Evolutionary conservation across 2,113 vertebrate species (phyloP).

Genomic region (Athene noctua): DNA sequence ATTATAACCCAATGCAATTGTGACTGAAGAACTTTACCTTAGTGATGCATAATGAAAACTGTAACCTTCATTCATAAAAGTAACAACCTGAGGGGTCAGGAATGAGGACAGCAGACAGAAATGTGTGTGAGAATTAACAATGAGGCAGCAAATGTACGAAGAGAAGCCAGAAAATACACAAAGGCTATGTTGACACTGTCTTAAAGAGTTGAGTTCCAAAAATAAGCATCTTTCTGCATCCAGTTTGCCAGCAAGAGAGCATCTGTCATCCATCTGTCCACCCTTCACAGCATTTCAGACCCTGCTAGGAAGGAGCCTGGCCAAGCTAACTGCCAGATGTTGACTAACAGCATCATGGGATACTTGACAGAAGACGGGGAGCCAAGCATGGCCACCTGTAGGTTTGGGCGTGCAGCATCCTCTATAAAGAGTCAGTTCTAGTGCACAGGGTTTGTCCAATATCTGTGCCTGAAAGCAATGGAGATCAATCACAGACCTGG

Average conservation of each 20-base stretch:
- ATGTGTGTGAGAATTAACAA: neutral
- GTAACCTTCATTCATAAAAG: neutral
- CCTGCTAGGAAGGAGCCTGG: neutral
- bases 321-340: neutral
- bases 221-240: neutral
- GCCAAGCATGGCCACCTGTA: neutral
- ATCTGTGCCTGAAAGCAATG: neutral
- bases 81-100: neutral
- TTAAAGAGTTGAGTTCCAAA: neutral
- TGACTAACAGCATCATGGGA: neutral
- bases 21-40: neutral
- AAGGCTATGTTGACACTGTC: neutral
- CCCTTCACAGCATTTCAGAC: neutral
- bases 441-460: neutral
- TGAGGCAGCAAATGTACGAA: neutral
- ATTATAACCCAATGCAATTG: neutral
- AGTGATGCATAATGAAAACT: neutral
- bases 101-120: neutral
- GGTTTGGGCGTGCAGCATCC: neutral
- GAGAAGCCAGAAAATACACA: neutral
- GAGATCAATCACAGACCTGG: neutral
- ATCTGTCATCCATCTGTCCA: neutral
- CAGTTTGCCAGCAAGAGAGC: neutral
- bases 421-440: neutral
- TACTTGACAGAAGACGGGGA: neutral